Percentiles rank a stretch among this genome's conserved stretches.
Conservation (phyloP, 2,797 vertebrate genomes). For the Xenentodon cancila region DNA sequence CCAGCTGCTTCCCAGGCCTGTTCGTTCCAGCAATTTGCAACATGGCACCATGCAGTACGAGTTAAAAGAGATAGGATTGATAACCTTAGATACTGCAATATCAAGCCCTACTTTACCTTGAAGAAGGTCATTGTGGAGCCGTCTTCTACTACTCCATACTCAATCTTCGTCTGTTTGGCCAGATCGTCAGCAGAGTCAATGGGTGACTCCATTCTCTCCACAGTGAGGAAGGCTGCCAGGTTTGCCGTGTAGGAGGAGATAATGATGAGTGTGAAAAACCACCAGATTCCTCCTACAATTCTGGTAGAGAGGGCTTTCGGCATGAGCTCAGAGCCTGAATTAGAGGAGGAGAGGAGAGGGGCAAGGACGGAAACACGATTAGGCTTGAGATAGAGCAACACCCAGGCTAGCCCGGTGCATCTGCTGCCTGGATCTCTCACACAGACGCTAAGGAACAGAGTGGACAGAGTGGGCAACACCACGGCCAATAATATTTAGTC, state of each 20-base stretch:
- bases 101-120: conserved; percentile 84
- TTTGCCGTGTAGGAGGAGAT: conserved; percentile 99
- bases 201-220: conserved; percentile 98
- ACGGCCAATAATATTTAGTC: too few species aligned
- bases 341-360: conserved; percentile 77
- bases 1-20: too few species aligned
- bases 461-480: conserved; percentile 35
- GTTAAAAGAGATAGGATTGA: too few species aligned
- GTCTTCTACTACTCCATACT: conserved; percentile 96
- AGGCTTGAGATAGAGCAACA: conserved; percentile 53
- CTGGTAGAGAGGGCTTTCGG: conserved; percentile 99
- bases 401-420: conserved; percentile 25
- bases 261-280: conserved; percentile 99
- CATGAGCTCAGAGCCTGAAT: conserved; percentile 99
- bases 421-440: conserved; percentile 43
- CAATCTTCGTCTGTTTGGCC: conserved; percentile 99
- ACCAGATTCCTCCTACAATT: conserved; percentile 99
- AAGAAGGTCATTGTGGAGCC: conserved; percentile 98
- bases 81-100: neutral
- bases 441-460: conserved; percentile 52
- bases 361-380: conserved; percentile 32
- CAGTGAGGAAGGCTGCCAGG: conserved; percentile 98
- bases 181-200: conserved; percentile 98
- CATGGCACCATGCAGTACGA: too few species aligned
- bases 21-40: too few species aligned